These are phyloP conservation scores for Ectropis grisescens DNA, from an alignment of 1,140 invertebrate species.

Conservation along the genomic window DNA sequence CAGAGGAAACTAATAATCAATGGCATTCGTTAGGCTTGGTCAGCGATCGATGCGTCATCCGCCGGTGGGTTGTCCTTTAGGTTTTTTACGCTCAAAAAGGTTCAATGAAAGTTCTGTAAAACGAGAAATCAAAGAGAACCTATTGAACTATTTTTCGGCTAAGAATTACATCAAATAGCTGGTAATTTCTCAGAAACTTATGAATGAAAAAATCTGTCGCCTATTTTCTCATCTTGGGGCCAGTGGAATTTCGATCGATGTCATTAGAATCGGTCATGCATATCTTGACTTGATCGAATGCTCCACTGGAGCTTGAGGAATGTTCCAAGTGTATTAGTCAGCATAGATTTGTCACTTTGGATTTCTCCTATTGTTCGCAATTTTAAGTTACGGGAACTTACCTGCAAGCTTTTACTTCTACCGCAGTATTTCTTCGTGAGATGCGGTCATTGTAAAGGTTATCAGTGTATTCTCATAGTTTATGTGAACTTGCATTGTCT, in stretches of 20 bases:
- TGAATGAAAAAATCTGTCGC: conserved; percentile 29
- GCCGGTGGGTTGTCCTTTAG: conserved; percentile 67
- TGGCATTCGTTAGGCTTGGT: conserved; percentile 68
- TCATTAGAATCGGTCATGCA: conserved; percentile 52
- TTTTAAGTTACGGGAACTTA: conserved; percentile 19
- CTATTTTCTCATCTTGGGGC: conserved; percentile 28
- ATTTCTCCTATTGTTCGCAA: conserved; percentile 54
- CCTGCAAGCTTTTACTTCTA: conserved; percentile 23
- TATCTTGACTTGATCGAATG: conserved; percentile 35
- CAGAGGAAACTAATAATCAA: conserved; percentile 38
- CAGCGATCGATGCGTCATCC: conserved; percentile 71
- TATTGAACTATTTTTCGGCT: too few relatives aligned
- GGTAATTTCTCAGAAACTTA: too few relatives aligned
- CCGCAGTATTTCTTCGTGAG: conserved; percentile 19
- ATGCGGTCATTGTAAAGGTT: conserved; percentile 27
- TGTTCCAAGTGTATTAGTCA: conserved; percentile 32
- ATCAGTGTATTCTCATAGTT: conserved; percentile 4
- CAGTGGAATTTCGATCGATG: conserved; percentile 49
- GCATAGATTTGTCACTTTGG: conserved; percentile 19
- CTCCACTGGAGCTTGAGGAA: conserved; percentile 24
- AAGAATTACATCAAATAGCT: too few relatives aligned
- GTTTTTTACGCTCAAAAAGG: conserved; percentile 22
- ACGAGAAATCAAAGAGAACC: too few relatives aligned
- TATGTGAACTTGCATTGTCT: too few relatives aligned
- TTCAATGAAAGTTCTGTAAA: too few relatives aligned